Evolutionary conservation across 2,888 invertebrate species (phyloP).

Genomic region (Shargacucullia verbasci): DNA sequence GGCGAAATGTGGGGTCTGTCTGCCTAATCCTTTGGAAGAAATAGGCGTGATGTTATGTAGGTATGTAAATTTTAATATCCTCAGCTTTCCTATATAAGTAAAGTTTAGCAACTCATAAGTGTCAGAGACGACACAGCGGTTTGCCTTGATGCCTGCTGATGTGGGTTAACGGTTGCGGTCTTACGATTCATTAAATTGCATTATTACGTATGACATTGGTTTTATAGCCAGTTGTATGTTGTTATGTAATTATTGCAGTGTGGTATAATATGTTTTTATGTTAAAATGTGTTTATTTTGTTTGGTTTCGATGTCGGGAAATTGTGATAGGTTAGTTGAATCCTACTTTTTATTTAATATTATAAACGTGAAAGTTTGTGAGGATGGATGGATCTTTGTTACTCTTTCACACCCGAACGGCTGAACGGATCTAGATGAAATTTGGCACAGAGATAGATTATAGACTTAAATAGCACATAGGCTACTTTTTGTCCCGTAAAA

Average conservation of each 20-base stretch:
- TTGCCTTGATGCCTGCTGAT: slow-evolving; percentile 53
- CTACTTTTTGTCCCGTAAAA: no score
- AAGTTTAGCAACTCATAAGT: slow-evolving; percentile 60
- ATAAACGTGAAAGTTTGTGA: no score
- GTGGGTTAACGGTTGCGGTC: slow-evolving; percentile 55
- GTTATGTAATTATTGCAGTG: slow-evolving; percentile 29
- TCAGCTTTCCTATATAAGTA: slow-evolving; percentile 12
- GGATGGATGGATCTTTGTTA: no score
- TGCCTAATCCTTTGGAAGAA: no score
- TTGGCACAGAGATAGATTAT: no score
- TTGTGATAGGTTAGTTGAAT: no score
- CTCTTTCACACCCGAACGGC: no score
- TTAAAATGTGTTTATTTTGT: not conserved
- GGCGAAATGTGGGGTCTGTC: no score
- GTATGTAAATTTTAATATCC: not conserved
- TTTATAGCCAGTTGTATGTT: slow-evolving; percentile 9
- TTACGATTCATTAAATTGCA: slow-evolving; percentile 54
- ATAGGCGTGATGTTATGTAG: no score
- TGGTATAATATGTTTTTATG: slow-evolving; percentile 4
- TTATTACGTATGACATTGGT: slow-evolving; percentile 54
- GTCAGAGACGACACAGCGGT: slow-evolving; percentile 67
- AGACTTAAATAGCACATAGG: no score
- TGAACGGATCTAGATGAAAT: no score
- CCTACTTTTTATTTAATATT: no score
- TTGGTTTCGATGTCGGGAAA: not conserved